Base-by-base conservation (phyloP, 2,113 vertebrate genomes). In the Phasianus colchicus region DNA sequence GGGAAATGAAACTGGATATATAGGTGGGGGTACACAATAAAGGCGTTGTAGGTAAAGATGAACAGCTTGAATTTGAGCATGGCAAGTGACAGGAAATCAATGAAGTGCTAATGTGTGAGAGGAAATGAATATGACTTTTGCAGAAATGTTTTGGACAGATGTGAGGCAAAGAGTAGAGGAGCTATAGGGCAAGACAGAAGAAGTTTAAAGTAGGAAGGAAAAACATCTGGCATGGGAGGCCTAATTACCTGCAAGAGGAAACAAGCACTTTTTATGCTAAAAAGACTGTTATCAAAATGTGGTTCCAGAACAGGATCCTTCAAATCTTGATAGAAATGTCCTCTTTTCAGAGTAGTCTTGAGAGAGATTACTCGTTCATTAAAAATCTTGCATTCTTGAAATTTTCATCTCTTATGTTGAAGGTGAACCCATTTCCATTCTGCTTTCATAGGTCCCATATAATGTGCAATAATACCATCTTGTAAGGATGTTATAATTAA, bases 41-140 rank as follows among this genome's bases (percentile, higher is more conserved):
- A 72, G 64, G 78, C 0, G 2, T 91, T 89, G 82, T 89, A 93
- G 85, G 89, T 92, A 91, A 92, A 89, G 91, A 92, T 47, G 82
- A 94, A 69, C 87, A 93, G 87, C 75, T 92, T 95, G 91, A 86
- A 80, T 92, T 83, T 88, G 87, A 93, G 42, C 85, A 86, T 83
- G 82, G 82, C 57, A 90, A 95, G 79, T 86, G 93, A 89, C 86
- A 92, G 94, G 85, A 93, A 96, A 93, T 85, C 92, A 89, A 78
- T 74, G 69, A 52, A 93, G 89, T 85, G 72, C 30, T 89, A 83
- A 93, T 42, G 72, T 89, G 87, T 91, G 89, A 85, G 85, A 95
- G 93, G 93, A 93, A 91, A 86, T 0, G 1, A 85, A 63, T 74
- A 86, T 65, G 79, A 83, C 64, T 95, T 77, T 57, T 92, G 64